Evolutionary conservation across 2,113 vertebrate genomes (phyloP), one percentile per base, ranked within the genome.

Genomic region (Embiotoca jacksoni): DNA sequence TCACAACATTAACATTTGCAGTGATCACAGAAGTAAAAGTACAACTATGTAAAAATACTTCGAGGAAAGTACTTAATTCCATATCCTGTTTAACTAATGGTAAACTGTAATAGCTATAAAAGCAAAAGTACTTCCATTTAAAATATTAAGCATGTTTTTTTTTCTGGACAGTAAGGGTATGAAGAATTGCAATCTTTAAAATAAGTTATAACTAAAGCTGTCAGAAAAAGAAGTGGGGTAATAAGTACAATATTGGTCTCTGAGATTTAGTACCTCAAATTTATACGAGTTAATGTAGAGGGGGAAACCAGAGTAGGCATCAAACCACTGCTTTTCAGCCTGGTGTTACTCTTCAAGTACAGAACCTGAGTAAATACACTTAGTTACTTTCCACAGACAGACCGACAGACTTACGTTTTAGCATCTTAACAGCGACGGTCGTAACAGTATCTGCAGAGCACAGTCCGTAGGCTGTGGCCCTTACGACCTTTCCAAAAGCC

Each of bases 351-450:
- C 36, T 32, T 33, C 16, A 55, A 10, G 13, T 44, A 37, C 33
- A 37, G 33, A 3, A 33, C 41, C 14, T 54, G 7, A 53, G 46
- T 59, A 50, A 60, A 60, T 64, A 32, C 55, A 32, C 1, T 30
- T 8, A 7, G 7, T 41, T 44, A 44, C 9, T 11, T 44, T 37
- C 13, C 13, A 14, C n/a, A 80, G 47, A 63, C 9, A 56, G 13
- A 81, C 0, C 14, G 5, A 31, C 44, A 71, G 30, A 87, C 97
- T 97, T 91, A 99, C 98, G 95, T 88, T 99, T 99, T 0, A 99
- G 95, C 98, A 99, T 99, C 92, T 99, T 99, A 72, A 99, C 98
- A 7, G 98, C 98, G 15, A 99, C 98, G 33, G 96, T 98, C 46
- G 96, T 94, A 0, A 96, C 95, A 0, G 96, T 94, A 6, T 99